Evolutionary conservation across 2,888 invertebrate species (phyloP), one percentile per base, ranked within the genome.

Genomic region (Laothoe populi): DNA sequence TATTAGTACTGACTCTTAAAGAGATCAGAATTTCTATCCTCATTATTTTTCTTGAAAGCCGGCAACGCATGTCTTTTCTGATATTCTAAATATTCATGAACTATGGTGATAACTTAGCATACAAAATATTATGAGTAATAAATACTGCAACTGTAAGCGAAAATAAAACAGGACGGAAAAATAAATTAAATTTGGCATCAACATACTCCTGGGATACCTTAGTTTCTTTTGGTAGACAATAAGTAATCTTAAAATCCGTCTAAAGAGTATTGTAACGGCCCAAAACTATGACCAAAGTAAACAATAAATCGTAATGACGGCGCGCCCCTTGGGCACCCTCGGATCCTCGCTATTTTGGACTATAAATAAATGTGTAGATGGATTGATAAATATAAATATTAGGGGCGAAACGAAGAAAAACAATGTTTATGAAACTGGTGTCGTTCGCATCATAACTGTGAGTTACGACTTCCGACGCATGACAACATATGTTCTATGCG

Each of bases 341-440:
- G 82, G 87, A 87, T 86, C 87, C 86, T 87, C 86, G 90, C 91
- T 90, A 90, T 91, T 92, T 87, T 86, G 81, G 81, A 88, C 91
- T 92, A 92, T 90, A 92, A 90, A 91, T 91, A 92, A 92, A 92
- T 91, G 90, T 89, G 90, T 91, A 92, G 92, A 92, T 92, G 90
- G 88, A 92, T 92, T 92, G 92, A 92, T 92, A 92, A 92, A 92
- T 92, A 92, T 91, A 92, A 92, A 92, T 92, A 92, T 91, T 90
- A 87, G 92, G 92, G 92, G 90, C 90, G 90, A 91, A 91, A 91
- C 81, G 86, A 89, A 91, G 91, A 92, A 92, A 92, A 92, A 92
- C 92, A 92, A 90, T 92, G 92, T 92, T 92, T 92, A 92, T 92
- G 91, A 90, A 92, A 91, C 90, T 90, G 84, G 92, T 92, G 92